Conservation (phyloP, 2,113 vertebrate species). For the Lethenteron reissneri region DNA sequence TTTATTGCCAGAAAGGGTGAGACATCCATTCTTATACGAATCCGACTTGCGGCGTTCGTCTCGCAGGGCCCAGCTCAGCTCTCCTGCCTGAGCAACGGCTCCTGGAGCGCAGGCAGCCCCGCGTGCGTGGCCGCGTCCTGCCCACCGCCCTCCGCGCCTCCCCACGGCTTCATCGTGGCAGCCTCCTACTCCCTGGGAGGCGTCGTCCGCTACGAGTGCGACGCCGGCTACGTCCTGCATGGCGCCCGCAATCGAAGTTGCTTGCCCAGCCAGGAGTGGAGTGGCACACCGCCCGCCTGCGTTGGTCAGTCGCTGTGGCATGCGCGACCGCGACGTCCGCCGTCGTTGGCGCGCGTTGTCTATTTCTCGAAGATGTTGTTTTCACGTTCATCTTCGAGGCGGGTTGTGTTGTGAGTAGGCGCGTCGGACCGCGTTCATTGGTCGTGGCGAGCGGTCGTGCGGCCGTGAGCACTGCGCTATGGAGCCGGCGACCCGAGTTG, state of each 20-base stretch:
- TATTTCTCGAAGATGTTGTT: too few relatives aligned
- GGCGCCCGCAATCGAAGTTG: slow-evolving; percentile 45
- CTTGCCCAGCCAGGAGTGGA: slow-evolving; percentile 48
- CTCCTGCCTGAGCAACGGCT: slow-evolving; percentile 48
- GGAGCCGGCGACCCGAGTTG: too few relatives aligned
- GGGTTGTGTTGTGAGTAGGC: too few relatives aligned
- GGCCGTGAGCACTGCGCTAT: too few relatives aligned
- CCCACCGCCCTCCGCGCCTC: slow-evolving; percentile 20
- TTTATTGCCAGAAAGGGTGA: too few relatives aligned
- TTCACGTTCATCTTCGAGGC: too few relatives aligned
- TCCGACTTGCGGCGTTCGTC: slow-evolving; percentile 27
- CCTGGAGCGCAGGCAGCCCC: slow-evolving; percentile 44
- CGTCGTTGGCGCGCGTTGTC: too few relatives aligned
- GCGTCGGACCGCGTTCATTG: too few relatives aligned
- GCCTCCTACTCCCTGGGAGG: slow-evolving; percentile 19
- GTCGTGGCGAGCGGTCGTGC: too few relatives aligned
- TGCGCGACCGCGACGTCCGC: too few relatives aligned
- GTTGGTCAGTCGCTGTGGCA: slow-evolving; percentile 7
- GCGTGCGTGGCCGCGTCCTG: slow-evolving; percentile 37
- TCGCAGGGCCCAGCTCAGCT: slow-evolving; percentile 31
- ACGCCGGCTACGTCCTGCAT: slow-evolving; percentile 46
- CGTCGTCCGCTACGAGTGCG: slow-evolving; percentile 41
- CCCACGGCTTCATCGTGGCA: slow-evolving; percentile 23
- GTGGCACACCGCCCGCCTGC: slow-evolving; percentile 39
- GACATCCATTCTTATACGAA: too few relatives aligned